Evolutionary conservation across 53 echinoderm and acorn worm genomes (phyloP), one percentile per base, ranked within the genome.

Genomic region (Arbacia lixula): DNA sequence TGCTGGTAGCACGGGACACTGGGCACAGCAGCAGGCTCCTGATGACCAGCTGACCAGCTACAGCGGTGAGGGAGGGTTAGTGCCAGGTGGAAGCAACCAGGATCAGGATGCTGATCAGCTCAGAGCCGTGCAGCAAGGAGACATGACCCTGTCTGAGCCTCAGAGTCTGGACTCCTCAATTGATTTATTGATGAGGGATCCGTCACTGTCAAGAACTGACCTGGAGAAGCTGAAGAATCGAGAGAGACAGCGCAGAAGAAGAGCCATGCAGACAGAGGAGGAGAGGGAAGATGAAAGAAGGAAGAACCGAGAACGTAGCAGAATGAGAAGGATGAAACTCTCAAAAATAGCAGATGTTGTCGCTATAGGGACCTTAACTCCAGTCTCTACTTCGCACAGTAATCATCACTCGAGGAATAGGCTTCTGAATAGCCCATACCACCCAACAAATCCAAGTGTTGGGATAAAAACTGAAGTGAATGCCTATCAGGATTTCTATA

Each of bases 251-350:
- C 79, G 79, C 9, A 60, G 10, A 40, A 60, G 43, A 39, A 35
- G 79, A 25, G 58, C 79, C 34, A 78, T 37, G 41, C 79, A 78
- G 41, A 78, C 79, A 14, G 60, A 36, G n/a, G 78, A 78, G 58
- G 79, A 78, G 29, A 78, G 29, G 39, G 79, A 60, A 26, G 79
- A 78, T 12, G 79, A 78, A 30, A 57, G 41, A 19, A 78, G 60
- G 29, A 78, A 78, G 60, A 78, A 78, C 42, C 79, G 79, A 38
- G 79, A 78, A 40, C 12, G 79, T 19, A 78, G 41, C 53, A 57
- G 60, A 60, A 27, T 60, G 60, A 35, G 79, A 31, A 57, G 79
- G 60, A 57, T 36, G 79, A 78, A 52, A 38, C 58, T 78, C 25
- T 58, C 79, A 21, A 60, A 78, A 17, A 43, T 29, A 27, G 79